phyloP scores from a whole-genome alignment of 1,140 invertebrate genomes.

The Conus ventricosus region DNA sequence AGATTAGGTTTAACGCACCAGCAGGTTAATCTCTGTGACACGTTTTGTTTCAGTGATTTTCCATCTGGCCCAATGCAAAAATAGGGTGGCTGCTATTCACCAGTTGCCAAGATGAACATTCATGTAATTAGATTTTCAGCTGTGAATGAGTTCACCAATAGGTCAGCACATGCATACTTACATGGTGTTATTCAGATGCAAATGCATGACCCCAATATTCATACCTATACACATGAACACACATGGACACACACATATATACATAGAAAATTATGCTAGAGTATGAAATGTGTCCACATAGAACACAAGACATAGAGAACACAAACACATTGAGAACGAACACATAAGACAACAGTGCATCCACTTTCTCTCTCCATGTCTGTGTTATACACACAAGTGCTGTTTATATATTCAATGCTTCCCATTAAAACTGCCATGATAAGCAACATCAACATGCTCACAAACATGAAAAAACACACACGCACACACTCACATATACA shows the following conservation, averaged over 20 bases:
- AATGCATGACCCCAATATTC: not conserved
- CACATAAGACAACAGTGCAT: too few species aligned
- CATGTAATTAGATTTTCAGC: not conserved
- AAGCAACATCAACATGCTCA: too few species aligned
- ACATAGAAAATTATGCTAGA: not conserved
- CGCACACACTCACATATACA: not conserved
- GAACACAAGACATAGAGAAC: not conserved
- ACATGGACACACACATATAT: not conserved
- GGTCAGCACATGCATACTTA: too few species aligned
- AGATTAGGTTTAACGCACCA: not conserved
- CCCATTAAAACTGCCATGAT: too few species aligned
- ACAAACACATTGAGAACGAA: too few species aligned
- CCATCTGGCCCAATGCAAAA: not conserved
- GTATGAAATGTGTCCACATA: not conserved
- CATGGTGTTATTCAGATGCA: not conserved
- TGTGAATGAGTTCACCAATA: not conserved
- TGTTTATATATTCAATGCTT: too few species aligned
- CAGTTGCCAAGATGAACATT: too few species aligned
- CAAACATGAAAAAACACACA: not conserved
- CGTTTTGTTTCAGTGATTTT: not conserved
- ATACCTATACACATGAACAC: slow-evolving; percentile 3
- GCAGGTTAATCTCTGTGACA: not conserved
- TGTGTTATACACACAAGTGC: too few species aligned
- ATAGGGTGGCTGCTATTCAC: too few species aligned
- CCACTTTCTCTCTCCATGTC: too few species aligned